These are phyloP conservation scores for Drosophila nikananu DNA, from an alignment of 1,140 invertebrate genomes.

Conservation along the genomic window DNA sequence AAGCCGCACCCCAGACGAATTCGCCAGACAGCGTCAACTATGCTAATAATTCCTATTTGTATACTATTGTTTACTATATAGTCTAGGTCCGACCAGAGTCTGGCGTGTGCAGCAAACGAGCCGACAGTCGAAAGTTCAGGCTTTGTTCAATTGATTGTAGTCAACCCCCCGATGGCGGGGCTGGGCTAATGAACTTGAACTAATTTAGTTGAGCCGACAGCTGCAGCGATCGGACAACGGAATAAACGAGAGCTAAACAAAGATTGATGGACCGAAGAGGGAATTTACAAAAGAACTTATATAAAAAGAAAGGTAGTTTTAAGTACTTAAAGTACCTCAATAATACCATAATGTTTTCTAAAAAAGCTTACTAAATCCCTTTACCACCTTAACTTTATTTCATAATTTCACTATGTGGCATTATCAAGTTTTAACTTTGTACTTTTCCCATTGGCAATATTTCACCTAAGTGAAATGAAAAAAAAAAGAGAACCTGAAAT, in stretches of 20 bases:
- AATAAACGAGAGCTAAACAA: neutral
- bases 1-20: conserved; percentile 51
- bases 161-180: conserved; percentile 8
- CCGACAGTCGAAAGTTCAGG: conserved; percentile 63
- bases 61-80: conserved; percentile 47
- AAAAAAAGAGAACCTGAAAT: neutral
- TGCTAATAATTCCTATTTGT: conserved; percentile 37
- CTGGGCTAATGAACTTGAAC: conserved; percentile 70
- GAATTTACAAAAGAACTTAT: neutral
- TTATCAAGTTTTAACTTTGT: neutral
- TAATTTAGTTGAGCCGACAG: conserved; percentile 50
- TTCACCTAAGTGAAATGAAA: neutral
- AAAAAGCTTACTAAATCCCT: too few species aligned
- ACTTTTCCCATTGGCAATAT: conserved; percentile 3
- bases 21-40: conserved; percentile 58
- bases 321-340: neutral
- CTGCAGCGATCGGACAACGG: conserved; percentile 19
- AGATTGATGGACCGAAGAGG: conserved; percentile 12
- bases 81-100: conserved; percentile 31
- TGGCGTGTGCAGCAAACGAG: conserved; percentile 49
- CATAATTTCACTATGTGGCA: neutral
- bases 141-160: conserved; percentile 51
- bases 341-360: too few species aligned
- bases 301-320: neutral
- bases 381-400: neutral